A percentile compares a stretch with the other conserved stretches of the same genome.
phyloP scores from a whole-genome alignment of 2,888 invertebrate species.

The Hirtodrosophila confusa region DNA sequence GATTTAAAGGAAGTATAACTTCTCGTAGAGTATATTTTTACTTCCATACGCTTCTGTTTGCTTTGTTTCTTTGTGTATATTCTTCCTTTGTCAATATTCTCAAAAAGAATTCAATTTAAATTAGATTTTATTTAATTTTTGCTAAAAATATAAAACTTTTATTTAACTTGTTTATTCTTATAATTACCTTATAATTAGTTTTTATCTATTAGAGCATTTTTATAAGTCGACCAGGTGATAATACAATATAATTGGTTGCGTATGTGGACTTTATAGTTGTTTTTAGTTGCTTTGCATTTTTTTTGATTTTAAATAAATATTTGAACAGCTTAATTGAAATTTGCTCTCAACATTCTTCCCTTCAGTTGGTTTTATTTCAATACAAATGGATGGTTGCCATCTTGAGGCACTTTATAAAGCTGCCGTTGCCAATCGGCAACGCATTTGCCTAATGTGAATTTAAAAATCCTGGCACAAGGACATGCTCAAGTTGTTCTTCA shows the following conservation, averaged over 20 bases:
- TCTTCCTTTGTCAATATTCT: no score
- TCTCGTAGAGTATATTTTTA: no score
- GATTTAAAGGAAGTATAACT: no score
- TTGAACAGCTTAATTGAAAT: slow-evolving; percentile 48
- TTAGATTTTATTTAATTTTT: no score
- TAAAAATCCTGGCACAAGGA: slow-evolving; percentile 19
- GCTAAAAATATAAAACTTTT: not conserved
- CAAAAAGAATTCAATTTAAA: no score
- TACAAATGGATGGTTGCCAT: not conserved
- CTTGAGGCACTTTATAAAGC: not conserved
- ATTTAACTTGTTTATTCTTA: not conserved
- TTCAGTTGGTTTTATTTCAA: not conserved
- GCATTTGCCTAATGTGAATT: slow-evolving; percentile 19
- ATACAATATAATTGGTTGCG: not conserved
- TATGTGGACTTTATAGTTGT: not conserved
- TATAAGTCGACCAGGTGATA: not conserved
- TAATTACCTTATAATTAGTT: not conserved
- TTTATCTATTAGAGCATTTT: not conserved
- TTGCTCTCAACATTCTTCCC: not conserved
- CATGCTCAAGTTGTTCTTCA: slow-evolving; percentile 7
- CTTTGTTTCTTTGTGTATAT: no score
- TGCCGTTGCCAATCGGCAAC: not conserved
- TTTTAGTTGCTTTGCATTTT: slow-evolving; percentile 3
- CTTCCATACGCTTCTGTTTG: no score
- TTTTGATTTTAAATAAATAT: slow-evolving; percentile 35